Base-by-base conservation (phyloP, 2,113 vertebrate genomes). In the Egretta garzetta region DNA sequence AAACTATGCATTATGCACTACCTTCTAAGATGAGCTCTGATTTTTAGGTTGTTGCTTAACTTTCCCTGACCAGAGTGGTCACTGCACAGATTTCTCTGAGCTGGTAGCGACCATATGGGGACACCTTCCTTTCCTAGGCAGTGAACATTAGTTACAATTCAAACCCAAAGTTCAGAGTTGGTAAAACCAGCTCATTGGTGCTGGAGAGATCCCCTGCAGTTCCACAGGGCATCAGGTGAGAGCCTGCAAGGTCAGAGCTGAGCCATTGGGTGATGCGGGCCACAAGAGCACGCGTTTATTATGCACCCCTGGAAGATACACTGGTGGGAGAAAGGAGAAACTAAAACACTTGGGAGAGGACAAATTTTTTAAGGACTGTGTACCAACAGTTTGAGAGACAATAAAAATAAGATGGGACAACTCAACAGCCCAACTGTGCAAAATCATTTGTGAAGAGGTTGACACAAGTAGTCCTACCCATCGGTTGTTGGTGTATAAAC, bases 21-120 rank as follows among this genome's bases (percentile, higher is more conserved):
- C 18, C 33, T 59, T 68, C 30, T 68, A 68, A 80, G 62, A 76
- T 0, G 0, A 92, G 16, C 9, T 92, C 1, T 1, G n/a, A 15
- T 26, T 80, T 80, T 72, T 26, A 56, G 27, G 8, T 10, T 22
- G 14, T 28, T 50, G 10, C 35, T 88, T 71, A 88, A 79, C 12
- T 63, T 82, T 71, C 22, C 37, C 10, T 62, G 13, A 59, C 24
- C 8, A 23, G 9, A 56, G 23, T 41, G 32, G 14, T 30, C 64
- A 50, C 11, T 37, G 47, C 27, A 82, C 5, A 58, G 10, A 23
- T 17, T 59, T 52, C 59, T 89, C 18, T 23, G 39, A 88, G n/a
- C 19, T 68, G 43, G 13, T 8, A 64, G 19, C 4, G 33, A 55
- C 22, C 1, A 1, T 67, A 8, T 22, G 26, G 33, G 32, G 10